These are phyloP conservation scores for Eupeodes luniger DNA, from an alignment of 2,888 invertebrate genomes.

Conservation along the genomic window DNA sequence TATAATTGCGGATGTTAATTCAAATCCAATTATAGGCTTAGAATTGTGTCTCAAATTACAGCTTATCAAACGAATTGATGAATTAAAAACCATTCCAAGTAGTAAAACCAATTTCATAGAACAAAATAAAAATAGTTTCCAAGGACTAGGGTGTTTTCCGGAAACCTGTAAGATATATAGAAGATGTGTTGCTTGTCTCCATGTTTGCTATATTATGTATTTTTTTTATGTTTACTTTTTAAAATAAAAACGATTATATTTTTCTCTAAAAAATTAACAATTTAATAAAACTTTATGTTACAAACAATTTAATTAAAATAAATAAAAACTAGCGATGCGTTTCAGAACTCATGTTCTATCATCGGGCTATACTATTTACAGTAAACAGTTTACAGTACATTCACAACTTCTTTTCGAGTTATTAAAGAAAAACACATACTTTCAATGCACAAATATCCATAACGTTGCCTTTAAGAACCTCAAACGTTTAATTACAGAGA, in stretches of 20 bases:
- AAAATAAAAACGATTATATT: no score
- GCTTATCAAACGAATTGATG: neutral
- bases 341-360: no score
- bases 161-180: neutral
- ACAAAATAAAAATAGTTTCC: neutral
- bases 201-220: no score
- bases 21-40: conserved; percentile 1
- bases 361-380: no score
- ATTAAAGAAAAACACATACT: neutral
- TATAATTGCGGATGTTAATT: conserved; percentile 14
- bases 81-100: neutral
- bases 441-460: conserved; percentile 1
- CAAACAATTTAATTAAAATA: no score
- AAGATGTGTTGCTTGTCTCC: no score
- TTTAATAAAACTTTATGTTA: no score
- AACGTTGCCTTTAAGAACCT: neutral
- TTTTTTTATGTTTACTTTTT: no score
- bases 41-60: conserved; percentile 3
- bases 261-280: no score
- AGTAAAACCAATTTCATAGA: neutral
- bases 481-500: conserved; percentile 1
- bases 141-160: neutral
- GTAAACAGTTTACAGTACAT: no score
- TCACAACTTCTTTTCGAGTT: conserved; percentile 7
- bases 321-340: no score